Base-by-base conservation (phyloP, 2,113 vertebrate genomes). In the Nothobranchius furzeri region DNA sequence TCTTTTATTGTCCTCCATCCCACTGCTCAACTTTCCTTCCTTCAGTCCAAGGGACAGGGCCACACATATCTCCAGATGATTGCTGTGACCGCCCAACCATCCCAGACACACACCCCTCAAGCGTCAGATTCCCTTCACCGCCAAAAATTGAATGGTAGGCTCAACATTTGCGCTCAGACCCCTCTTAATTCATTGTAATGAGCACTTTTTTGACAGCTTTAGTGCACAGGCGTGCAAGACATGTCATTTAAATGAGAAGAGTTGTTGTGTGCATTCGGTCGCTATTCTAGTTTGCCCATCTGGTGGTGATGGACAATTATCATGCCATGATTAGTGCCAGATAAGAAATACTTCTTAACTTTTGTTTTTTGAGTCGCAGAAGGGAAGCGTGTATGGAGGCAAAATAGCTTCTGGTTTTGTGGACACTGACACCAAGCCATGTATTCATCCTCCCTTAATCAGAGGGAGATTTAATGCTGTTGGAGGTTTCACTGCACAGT, bases 111-210 rank as follows among this genome's bases (percentile, higher is more conserved):
- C 86, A 79, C 84, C 63, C 74, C 65, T 73, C 61, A 73, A 70
- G 71, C 80, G 63, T 73, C 72, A 68, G 76, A 87, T 83, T 82
- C 83, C 64, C 78, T 68, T 83, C 78, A 52, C 85, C 85, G 87
- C 90, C 81, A 89, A 69, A 88, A 88, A 89, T 87, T 86, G 84
- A 91, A 89, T 54, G 64, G 85, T 88, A 86, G 84, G 79, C 79
- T 85, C 84, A 85, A 78, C 79, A 82, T 90, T 89, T 82, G 87
- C 79, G 82, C 83, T 83, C 85, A 85, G 82, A 30, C 73, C 78
- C 77, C 85, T 87, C 88, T 65, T 92, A 91, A 89, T 82, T 92
- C 87, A 91, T 82, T 55, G 67, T 91, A 91, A 91, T 90, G 86
- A 91, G 85, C 88, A 64, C 76, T 69, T 87, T 40, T 66, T 65